These are phyloP conservation scores for Penaeus chinensis DNA, from an alignment of 1,140 invertebrate genomes.

Conservation along the genomic window DNA sequence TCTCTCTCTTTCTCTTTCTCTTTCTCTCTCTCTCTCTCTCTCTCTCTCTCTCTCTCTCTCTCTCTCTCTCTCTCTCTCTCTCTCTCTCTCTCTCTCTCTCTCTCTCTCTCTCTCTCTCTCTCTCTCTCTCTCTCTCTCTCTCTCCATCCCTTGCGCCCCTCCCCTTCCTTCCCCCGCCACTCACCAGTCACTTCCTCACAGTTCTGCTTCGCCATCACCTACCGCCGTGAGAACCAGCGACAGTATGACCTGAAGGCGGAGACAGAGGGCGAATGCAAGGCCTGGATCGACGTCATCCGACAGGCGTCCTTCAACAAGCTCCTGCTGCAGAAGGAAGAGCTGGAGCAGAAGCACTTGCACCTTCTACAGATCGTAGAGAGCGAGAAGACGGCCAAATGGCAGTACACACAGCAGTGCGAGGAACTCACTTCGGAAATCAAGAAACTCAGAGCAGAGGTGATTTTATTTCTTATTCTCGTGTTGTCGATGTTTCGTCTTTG, in stretches of 20 bases:
- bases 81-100: neutral
- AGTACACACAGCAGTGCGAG: constrained; percentile 92
- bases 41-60: neutral
- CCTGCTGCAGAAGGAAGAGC: constrained; percentile 88
- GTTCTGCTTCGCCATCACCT: constrained; percentile 91
- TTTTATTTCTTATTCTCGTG: constrained; percentile 44
- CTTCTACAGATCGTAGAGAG: constrained; percentile 92
- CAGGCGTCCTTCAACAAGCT: constrained; percentile 94
- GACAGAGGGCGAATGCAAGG: constrained; percentile 86
- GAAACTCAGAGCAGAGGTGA: constrained; percentile 88
- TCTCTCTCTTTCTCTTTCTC: neutral
- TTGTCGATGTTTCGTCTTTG: neutral
- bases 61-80: neutral
- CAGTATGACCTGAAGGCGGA: constrained; percentile 88
- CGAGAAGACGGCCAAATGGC: constrained; percentile 92
- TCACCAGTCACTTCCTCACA: constrained; percentile 70
- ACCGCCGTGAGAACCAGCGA: constrained; percentile 85
- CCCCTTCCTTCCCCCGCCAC: neutral
- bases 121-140: too few relatives aligned
- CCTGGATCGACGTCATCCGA: constrained; percentile 90
- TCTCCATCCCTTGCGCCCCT: neutral
- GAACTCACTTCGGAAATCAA: constrained; percentile 89
- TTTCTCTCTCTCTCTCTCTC: neutral
- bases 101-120: neutral
- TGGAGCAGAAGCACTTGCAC: constrained; percentile 94